Evolutionary conservation across 2,113 vertebrate genomes (phyloP).

Genomic region (Arothron firmamentum): DNA sequence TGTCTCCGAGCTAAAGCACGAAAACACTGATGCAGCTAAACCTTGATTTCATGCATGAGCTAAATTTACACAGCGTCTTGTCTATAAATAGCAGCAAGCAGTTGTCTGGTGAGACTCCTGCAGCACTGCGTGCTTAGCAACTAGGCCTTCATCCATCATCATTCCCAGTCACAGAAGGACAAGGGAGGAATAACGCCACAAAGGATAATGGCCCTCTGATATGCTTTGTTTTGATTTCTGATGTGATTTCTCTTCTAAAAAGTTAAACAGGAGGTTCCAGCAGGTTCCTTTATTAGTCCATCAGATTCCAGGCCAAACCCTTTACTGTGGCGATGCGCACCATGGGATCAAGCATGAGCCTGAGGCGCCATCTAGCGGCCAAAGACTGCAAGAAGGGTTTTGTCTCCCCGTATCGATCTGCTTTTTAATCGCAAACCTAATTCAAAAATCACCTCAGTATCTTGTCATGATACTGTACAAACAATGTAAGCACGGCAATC

Average conservation of each 20-base stretch:
- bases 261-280: background rate
- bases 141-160: conserved; percentile 14
- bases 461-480: no score
- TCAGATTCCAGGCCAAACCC: background rate
- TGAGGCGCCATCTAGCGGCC: conserved; percentile 46
- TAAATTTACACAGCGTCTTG: conserved; percentile 45
- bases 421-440: no score
- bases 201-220: background rate
- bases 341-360: no score
- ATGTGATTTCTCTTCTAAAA: background rate
- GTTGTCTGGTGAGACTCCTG: conserved; percentile 27
- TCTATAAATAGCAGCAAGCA: conserved; percentile 51
- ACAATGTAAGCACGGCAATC: no score
- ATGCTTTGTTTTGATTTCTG: background rate
- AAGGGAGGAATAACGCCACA: background rate
- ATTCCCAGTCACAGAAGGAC: background rate
- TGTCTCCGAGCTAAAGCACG: conserved; percentile 1
- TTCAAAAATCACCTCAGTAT: no score
- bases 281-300: conserved; percentile 1
- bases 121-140: conserved; percentile 39
- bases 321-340: background rate
- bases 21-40: conserved; percentile 44
- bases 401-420: no score
- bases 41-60: conserved; percentile 53
- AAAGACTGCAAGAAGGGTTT: background rate